These are phyloP conservation scores for Lasioglossum leucozonium DNA, from an alignment of 2,888 invertebrate genomes.

Conservation along the genomic window DNA sequence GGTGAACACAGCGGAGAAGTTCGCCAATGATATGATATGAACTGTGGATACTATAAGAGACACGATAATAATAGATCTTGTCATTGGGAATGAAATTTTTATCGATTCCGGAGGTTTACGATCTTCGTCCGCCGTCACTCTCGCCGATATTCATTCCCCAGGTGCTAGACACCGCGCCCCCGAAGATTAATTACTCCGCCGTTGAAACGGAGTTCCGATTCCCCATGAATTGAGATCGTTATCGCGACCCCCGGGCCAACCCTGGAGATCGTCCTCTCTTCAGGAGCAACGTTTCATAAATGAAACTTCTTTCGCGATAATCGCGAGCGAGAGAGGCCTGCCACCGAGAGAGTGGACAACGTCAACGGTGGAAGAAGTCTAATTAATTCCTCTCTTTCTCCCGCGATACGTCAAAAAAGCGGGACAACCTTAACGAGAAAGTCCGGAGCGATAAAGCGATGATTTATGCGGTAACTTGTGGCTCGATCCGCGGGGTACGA, in stretches of 20 bases:
- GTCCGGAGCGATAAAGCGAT: slow-evolving; percentile 64
- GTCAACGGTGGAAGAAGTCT: slow-evolving; percentile 21
- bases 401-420: slow-evolving; percentile 27
- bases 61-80: not conserved
- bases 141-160: slow-evolving; percentile 2
- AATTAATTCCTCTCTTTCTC: slow-evolving; percentile 54
- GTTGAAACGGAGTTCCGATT: slow-evolving; percentile 15
- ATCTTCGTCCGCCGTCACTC: not conserved
- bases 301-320: slow-evolving; percentile 1
- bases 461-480: slow-evolving; percentile 65
- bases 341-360: not conserved
- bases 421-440: slow-evolving; percentile 51
- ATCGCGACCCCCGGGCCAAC: slow-evolving; percentile 3
- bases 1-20: not conserved
- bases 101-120: slow-evolving; percentile 17
- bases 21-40: not conserved
- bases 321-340: not conserved
- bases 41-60: not conserved
- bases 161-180: not conserved
- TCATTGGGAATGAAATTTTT: slow-evolving; percentile 25
- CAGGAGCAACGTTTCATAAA: not conserved
- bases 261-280: not conserved
- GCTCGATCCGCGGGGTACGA: slow-evolving; percentile 45
- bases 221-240: slow-evolving; percentile 23
- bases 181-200: slow-evolving; percentile 26